Base-by-base conservation (phyloP, 2,888 invertebrate genomes). In the Lomographa bimaculata region DNA sequence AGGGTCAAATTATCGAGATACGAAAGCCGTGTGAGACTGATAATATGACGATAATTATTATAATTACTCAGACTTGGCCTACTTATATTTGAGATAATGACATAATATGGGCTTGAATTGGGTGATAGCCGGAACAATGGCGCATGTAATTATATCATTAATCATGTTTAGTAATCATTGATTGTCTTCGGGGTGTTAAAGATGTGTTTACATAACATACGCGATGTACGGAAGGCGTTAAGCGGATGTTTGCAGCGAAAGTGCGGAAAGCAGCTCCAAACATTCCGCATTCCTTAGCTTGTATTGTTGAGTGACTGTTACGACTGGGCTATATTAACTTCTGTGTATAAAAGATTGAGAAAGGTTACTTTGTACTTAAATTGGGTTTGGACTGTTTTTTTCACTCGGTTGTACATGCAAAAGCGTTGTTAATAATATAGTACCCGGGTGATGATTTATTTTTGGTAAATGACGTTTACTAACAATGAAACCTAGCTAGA, bases 181-280 rank as follows among this genome's bases (percentile, higher is more conserved):
- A 65, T 62, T 65, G 67, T 66, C 57, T 60, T 44, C 45, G 33
- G 42, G 40, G 48, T 27, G 51, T 59, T 60, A 58, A 66, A 66
- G 58, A 57, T 60, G 44, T 69, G 73, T 80, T 75, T 76, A 72
- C 73, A 77, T 73, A 77, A 75, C 67, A 76, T 56, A 57, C 50
- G 56, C 56, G 60, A 60, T 50, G 46, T 51, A 60, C 69, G 76
- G 71, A 74, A 80, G 81, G 73, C 32, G 19, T 27, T 29, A 32
- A 29, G 32, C 83, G 85, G 84, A 85, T 79, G 79, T 76, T 75
- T 75, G 64, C 45, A 76, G 81, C 81, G 85, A 87, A 86, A 86
- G 86, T 84, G 65, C 70, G 80, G 86, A 77, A 85, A 83, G 69
- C 71, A 54, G 58, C 64, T 62, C 64, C 63, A 66, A 71, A 69